Base-by-base conservation (phyloP, 1,140 invertebrate species). In the Orchesella cincta region DNA sequence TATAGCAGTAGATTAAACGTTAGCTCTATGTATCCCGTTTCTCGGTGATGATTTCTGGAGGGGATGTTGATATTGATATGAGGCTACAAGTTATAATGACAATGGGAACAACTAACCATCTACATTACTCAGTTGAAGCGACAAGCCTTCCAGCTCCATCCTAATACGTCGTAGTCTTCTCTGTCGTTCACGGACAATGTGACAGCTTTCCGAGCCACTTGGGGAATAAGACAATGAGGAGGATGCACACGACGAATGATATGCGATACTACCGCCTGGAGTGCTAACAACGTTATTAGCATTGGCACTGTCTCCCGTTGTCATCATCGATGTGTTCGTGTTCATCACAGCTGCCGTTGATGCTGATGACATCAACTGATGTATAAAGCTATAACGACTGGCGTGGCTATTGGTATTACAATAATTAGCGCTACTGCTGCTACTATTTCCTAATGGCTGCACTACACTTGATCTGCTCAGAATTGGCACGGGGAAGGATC, bases 131-230 rank as follows among this genome's bases (percentile, higher is more conserved):
- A 67, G 62, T n/a, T 67, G 62, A 31, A 67, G 62, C 14, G 62
- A 67, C 62, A 67, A 67, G 1, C 62, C 62, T n/a, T 67, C 62
- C 62, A 67, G 62, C 31, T 67, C 62, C 62, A 67, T 67, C 12
- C 62, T 3, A 67, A 67, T 67, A 31, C n/a, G 62, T 31, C 62
- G 62, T 31, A 67, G 62, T 23, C 62, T 2, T 23, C 62, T 29
- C n/a, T 67, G 62, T 8, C 62, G 23, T 23, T 67, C 62, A 12
- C 23, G 62, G 31, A 67, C 2, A 33, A 67, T 67, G 62, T 67
- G 31, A 33, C 62, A 67, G 31, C 62, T 67, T 67, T 67, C 62
- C 29, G 62, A 31, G n/a, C 28, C 26, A 33, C 62, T 33, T 14
- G 62, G 62, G 31, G 62, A 67, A 67, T 67, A 67, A 12, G 62